phyloP scores from a whole-genome alignment of 2,797 vertebrate species.

The Ceyx erithaca region DNA sequence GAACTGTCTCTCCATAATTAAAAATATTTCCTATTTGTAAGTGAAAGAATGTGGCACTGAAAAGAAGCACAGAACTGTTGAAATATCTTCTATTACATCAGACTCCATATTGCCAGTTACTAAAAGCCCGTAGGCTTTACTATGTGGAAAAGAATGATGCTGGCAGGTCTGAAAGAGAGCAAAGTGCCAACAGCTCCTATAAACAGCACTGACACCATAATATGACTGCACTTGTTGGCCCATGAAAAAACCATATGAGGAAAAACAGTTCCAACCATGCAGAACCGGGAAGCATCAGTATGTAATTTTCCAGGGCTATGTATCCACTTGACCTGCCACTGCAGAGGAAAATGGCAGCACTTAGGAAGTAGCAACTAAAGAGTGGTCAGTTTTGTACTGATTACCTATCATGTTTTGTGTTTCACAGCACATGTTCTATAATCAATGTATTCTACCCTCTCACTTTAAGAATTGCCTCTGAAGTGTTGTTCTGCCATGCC shows the following conservation, averaged over 20 bases:
- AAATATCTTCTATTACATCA: background rate
- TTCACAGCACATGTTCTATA: background rate
- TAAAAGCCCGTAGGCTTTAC: background rate
- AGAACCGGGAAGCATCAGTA: background rate
- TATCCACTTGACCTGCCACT: background rate
- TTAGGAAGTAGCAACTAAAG: background rate
- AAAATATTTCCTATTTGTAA: background rate
- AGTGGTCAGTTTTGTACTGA: background rate
- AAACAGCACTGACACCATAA: background rate
- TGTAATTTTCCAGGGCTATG: background rate
- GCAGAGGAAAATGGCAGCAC: background rate
- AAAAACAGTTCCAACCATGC: background rate
- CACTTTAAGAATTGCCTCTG: background rate
- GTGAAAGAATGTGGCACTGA: background rate
- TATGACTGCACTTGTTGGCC: background rate
- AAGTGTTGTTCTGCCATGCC: background rate
- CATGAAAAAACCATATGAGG: accelerated
- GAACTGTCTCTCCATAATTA: background rate
- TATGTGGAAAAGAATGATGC: background rate
- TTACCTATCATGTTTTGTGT: background rate
- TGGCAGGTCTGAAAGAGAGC: background rate
- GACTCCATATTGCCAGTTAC: background rate
- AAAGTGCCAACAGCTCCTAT: background rate
- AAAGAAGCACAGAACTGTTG: background rate
- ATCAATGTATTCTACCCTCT: background rate